These are phyloP conservation scores for Dendrolimus pini DNA, from an alignment of 2,888 invertebrate species.

Conservation along the genomic window DNA sequence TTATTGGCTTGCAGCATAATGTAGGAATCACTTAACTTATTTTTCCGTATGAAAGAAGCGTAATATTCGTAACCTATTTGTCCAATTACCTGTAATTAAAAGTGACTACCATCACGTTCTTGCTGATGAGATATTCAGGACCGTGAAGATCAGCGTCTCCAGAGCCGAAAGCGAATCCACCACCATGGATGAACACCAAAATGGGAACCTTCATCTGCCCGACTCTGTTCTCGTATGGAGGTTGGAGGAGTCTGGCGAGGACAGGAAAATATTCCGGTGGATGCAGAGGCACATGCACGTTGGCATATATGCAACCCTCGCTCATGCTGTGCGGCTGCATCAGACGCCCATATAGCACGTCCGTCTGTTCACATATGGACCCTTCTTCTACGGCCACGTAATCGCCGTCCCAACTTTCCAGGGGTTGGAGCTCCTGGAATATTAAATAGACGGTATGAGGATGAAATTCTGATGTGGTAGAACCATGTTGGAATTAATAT, in stretches of 20 bases:
- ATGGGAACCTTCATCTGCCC: constrained; percentile 36
- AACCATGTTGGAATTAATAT: too few species aligned
- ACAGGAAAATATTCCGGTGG: constrained; percentile 18
- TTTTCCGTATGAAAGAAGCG: too few species aligned
- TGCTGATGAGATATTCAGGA: constrained; percentile 51
- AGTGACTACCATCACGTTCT: constrained; percentile 55
- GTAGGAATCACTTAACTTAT: too few species aligned
- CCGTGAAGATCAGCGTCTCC: constrained; percentile 56
- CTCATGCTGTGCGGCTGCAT: constrained; percentile 34
- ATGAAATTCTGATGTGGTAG: too few species aligned
- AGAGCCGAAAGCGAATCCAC: constrained; percentile 60
- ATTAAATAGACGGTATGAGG: not conserved
- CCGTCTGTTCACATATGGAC: constrained; percentile 78
- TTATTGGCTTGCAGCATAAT: too few species aligned
- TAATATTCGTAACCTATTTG: too few species aligned
- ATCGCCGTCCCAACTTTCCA: constrained; percentile 63
- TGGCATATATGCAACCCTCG: constrained; percentile 59
- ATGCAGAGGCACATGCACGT: constrained; percentile 48
- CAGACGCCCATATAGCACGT: constrained; percentile 49
- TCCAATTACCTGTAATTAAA: constrained; percentile 58
- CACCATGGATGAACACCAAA: constrained; percentile 61
- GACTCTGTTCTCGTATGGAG: constrained; percentile 15
- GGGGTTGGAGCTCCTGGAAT: constrained; percentile 70
- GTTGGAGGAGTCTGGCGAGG: constrained; percentile 16
- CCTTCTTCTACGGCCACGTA: constrained; percentile 76